These are phyloP conservation scores for Oostethus manadensis DNA, from an alignment of 2,113 vertebrate species.

Conservation along the genomic window DNA sequence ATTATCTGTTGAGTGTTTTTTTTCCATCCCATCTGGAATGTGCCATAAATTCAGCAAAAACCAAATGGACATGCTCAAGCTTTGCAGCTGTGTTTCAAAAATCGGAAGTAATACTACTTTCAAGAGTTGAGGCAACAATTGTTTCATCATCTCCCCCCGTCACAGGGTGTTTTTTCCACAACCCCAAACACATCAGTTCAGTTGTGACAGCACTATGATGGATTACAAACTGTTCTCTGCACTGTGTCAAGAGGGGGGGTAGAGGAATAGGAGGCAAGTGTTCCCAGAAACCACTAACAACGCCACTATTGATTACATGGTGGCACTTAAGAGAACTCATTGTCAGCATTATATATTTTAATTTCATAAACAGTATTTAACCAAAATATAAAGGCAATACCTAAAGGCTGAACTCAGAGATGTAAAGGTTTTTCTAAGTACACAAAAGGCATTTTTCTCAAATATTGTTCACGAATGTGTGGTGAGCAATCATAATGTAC, in stretches of 20 bases:
- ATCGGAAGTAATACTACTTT: slow-evolving; percentile 5
- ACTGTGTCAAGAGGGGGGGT: slow-evolving; percentile 65
- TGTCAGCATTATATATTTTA: slow-evolving; percentile 56
- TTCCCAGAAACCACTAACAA: slow-evolving; percentile 47
- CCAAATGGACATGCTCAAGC: slow-evolving; percentile 7
- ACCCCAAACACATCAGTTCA: slow-evolving; percentile 50
- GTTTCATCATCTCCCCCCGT: slow-evolving; percentile 10
- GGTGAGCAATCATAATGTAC: too few relatives aligned
- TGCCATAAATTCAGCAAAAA: slow-evolving; percentile 5
- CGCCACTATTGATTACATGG: slow-evolving; percentile 63
- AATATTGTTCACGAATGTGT: too few relatives aligned
- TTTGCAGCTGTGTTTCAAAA: slow-evolving; percentile 34
- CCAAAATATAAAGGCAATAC: too few relatives aligned
- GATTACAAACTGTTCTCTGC: slow-evolving; percentile 60
- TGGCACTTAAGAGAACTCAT: slow-evolving; percentile 60
- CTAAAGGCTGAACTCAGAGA: too few relatives aligned
- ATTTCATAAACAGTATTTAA: slow-evolving; percentile 39
- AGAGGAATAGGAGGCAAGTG: slow-evolving; percentile 45
- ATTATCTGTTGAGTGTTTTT: background rate
- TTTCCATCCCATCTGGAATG: background rate
- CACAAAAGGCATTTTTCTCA: too few relatives aligned
- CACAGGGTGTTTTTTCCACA: slow-evolving; percentile 34
- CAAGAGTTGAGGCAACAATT: slow-evolving; percentile 1
- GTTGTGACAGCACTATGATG: slow-evolving; percentile 42
- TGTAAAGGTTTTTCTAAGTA: too few relatives aligned